phyloP scores from a whole-genome alignment of 1,140 invertebrate species.

The Drosophila pseudoobscura region DNA sequence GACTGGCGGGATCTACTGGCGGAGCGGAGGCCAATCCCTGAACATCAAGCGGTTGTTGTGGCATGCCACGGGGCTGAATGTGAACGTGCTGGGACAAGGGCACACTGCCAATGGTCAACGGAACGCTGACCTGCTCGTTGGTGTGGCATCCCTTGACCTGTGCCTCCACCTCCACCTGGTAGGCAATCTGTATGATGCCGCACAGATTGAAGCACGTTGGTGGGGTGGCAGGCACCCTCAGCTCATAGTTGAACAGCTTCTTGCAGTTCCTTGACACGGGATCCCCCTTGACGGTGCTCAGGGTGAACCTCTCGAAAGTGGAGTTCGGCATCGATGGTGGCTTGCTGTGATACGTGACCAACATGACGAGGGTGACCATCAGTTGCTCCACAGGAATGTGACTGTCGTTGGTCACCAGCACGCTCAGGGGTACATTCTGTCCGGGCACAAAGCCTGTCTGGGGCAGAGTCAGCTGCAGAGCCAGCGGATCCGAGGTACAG shows the following conservation, averaged over 20 bases:
- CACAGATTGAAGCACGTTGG: constrained; percentile 88
- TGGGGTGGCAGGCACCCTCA: constrained; percentile 87
- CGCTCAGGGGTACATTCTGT: constrained; percentile 47
- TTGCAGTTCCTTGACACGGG: constrained; percentile 58
- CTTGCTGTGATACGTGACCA: constrained; percentile 55
- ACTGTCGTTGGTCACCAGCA: constrained; percentile 64
- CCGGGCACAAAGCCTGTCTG: constrained; percentile 72
- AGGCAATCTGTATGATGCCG: constrained; percentile 88
- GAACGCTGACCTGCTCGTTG: constrained; percentile 83
- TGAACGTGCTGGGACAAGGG: constrained; percentile 72
- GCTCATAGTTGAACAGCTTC: constrained; percentile 56
- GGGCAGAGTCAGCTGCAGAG: constrained; percentile 46
- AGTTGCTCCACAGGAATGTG: constrained; percentile 57
- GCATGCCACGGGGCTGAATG: constrained; percentile 43
- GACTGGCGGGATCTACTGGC: constrained; percentile 8
- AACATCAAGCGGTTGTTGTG: constrained; percentile 33
- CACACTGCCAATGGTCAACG: constrained; percentile 85
- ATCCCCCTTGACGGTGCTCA: constrained; percentile 56
- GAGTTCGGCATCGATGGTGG: constrained; percentile 66
- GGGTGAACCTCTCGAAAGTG: constrained; percentile 38
- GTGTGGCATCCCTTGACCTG: constrained; percentile 81
- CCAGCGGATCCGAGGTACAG: constrained; percentile 56
- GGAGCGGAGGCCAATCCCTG: constrained; percentile 36
- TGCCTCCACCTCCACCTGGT: constrained; percentile 86
- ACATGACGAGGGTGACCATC: constrained; percentile 49